These are phyloP conservation scores for Cnemophilus loriae DNA, from an alignment of 2,113 vertebrate genomes.

Conservation along the genomic window DNA sequence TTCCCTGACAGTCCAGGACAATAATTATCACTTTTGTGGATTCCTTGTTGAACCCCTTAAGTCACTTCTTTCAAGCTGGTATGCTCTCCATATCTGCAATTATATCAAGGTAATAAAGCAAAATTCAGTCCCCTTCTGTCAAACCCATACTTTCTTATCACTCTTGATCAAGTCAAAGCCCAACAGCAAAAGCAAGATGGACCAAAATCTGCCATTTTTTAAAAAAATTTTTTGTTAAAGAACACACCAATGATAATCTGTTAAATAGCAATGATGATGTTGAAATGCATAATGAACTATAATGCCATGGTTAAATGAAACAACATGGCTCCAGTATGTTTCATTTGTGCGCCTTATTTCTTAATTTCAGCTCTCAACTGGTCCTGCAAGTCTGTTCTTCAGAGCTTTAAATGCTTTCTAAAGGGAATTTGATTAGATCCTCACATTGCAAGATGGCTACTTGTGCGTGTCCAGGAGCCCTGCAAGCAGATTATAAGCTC, in stretches of 20 bases:
- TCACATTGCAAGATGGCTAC: neutral
- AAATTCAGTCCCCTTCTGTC: neutral
- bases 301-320: neutral
- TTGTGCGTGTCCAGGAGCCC: neutral
- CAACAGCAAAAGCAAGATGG: neutral
- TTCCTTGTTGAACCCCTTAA: neutral
- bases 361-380: neutral
- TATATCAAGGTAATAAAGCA: neutral
- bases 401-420: neutral
- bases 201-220: neutral
- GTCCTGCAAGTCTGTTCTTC: neutral
- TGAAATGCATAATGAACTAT: neutral
- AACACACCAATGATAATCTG: neutral
- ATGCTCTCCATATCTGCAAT: neutral
- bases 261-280: neutral
- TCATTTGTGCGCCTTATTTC: neutral
- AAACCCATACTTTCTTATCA: neutral
- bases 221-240: neutral
- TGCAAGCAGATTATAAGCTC: neutral
- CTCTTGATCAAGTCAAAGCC: neutral
- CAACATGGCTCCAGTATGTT: neutral
- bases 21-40: neutral
- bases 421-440: neutral
- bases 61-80: neutral
- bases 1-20: neutral